Conservation (phyloP, 2,113 vertebrate genomes). For the Ageneiosus marmoratus region DNA sequence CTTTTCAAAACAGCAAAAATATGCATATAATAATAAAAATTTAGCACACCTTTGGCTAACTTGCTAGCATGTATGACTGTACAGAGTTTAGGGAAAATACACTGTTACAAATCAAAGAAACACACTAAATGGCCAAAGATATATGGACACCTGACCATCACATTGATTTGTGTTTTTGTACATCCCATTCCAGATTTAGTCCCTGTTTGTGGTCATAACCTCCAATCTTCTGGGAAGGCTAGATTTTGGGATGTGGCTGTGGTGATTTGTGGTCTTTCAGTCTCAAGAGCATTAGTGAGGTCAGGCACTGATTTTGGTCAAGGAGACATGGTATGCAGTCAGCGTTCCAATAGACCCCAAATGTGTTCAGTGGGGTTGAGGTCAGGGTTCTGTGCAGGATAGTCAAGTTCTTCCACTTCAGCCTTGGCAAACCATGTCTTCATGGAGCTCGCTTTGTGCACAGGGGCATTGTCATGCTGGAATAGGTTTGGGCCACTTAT, state of each 20-base stretch:
- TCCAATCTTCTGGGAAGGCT: background rate
- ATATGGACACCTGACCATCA: constrained; percentile 9
- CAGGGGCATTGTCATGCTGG: background rate
- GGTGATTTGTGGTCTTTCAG: background rate
- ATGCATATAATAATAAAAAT: background rate
- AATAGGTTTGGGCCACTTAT: background rate
- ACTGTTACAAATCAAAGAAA: constrained; percentile 7
- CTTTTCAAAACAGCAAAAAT: background rate
- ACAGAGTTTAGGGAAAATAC: background rate
- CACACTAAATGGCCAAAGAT: background rate
- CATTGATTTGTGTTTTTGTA: background rate
- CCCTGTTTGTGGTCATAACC: background rate
- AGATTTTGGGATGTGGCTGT: background rate
- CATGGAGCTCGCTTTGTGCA: background rate
- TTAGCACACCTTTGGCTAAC: constrained; percentile 18
- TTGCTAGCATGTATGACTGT: constrained; percentile 18
- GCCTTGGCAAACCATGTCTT: background rate
- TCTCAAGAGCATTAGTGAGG: background rate
- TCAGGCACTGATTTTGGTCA: background rate
- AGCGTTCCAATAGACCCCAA: background rate
- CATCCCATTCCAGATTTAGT: background rate
- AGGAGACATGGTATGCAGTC: background rate
- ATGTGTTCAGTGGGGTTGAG: background rate
- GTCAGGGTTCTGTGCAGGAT: background rate
- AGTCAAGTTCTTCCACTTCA: background rate